Evolutionary conservation across 2,888 invertebrate species (phyloP).

Genomic region (Pseudococcus jackbeardsleyi): DNA sequence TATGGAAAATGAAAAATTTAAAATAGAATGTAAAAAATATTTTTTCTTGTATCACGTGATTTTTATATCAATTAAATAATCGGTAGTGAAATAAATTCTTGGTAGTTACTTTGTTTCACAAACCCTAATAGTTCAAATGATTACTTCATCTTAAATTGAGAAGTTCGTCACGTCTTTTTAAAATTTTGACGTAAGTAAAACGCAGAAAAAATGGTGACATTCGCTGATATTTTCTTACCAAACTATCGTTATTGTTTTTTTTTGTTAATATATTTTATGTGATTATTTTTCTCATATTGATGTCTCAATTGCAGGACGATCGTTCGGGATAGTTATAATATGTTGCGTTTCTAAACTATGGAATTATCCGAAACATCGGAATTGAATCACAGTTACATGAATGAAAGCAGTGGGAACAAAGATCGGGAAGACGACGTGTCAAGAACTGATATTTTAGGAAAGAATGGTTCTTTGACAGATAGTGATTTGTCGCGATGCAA

Average conservation of each 20-base stretch:
- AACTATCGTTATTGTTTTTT: background rate
- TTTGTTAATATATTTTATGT: background rate
- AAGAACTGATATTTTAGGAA: background rate
- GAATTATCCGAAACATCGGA: conserved; percentile 3
- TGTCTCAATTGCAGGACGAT: background rate
- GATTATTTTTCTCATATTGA: background rate
- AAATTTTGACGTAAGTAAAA: background rate
- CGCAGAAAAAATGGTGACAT: background rate
- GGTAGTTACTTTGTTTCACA: background rate
- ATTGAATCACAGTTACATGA: background rate
- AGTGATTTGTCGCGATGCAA: background rate
- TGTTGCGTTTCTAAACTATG: background rate
- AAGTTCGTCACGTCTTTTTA: background rate
- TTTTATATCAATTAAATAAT: background rate
- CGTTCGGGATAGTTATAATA: background rate
- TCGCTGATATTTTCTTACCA: background rate
- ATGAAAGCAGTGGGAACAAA: background rate
- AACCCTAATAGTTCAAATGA: background rate
- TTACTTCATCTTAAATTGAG: background rate
- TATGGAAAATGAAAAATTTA: no score
- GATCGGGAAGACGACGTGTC: background rate
- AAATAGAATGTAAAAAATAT: no score
- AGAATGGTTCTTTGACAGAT: background rate
- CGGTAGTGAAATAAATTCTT: background rate
- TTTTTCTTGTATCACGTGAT: background rate